Evolutionary conservation across 1,140 invertebrate species (phyloP).

Genomic region (Thaumetopoea pityocampa): DNA sequence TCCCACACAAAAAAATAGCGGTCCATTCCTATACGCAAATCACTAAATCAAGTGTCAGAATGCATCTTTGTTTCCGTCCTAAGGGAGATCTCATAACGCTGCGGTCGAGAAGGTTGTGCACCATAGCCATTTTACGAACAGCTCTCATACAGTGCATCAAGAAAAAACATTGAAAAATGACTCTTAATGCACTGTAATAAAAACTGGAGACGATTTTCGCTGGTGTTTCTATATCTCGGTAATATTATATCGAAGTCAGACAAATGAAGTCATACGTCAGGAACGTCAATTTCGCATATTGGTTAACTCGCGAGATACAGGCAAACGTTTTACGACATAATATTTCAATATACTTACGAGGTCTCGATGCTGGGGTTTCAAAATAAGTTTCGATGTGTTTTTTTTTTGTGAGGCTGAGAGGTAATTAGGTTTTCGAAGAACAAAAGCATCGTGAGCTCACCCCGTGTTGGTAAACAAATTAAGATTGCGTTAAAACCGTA

Average conservation of each 20-base stretch:
- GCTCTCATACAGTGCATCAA: slow-evolving; percentile 2
- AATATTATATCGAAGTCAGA: slow-evolving; percentile 59
- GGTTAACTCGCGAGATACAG: slow-evolving; percentile 50
- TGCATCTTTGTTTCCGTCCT: slow-evolving; percentile 64
- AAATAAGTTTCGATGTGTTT: slow-evolving; percentile 34
- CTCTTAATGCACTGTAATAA: slow-evolving; percentile 13
- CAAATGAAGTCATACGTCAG: slow-evolving; percentile 70
- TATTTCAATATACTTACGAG: slow-evolving; percentile 73
- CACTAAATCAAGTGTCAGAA: slow-evolving; percentile 60
- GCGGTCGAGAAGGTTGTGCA: slow-evolving; percentile 49
- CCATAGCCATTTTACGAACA: slow-evolving; percentile 35
- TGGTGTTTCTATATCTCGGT: slow-evolving; percentile 19
- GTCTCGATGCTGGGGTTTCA: slow-evolving; percentile 34
- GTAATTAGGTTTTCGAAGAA: slow-evolving; percentile 13
- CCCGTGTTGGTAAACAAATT: no score
- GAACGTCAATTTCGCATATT: slow-evolving; percentile 38
- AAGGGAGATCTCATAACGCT: slow-evolving; percentile 59
- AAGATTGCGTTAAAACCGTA: no score
- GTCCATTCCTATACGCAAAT: slow-evolving; percentile 16
- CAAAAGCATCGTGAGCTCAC: no score
- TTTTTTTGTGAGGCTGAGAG: slow-evolving; percentile 1
- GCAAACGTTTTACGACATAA: slow-evolving; percentile 58
- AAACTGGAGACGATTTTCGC: background rate
- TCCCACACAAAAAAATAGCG: slow-evolving; percentile 3
- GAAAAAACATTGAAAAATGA: slow-evolving; percentile 5